Conservation (phyloP, 2,888 invertebrate genomes). For the Eremobia ochroleuca region DNA sequence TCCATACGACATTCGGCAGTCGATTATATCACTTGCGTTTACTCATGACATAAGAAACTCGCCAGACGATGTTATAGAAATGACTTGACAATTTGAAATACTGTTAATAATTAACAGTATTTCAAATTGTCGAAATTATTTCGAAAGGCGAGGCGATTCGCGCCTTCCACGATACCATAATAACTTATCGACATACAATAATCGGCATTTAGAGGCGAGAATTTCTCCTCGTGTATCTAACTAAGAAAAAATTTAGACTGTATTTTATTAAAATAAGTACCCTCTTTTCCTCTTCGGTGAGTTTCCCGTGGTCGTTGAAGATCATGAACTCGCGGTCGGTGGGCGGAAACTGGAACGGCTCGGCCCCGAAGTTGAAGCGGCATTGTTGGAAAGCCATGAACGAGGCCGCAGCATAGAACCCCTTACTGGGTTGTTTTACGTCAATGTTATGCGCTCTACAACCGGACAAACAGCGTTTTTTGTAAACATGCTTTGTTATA, state of each 20-base stretch:
- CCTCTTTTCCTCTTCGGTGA: conserved; percentile 94
- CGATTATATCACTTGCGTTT: not conserved
- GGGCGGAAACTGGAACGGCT: conserved; percentile 95
- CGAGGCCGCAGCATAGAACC: conserved; percentile 98
- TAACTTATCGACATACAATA: not conserved
- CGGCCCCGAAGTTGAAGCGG: conserved; percentile 97
- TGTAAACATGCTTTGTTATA: conserved; percentile 40
- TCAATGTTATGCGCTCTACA: conserved; percentile 35
- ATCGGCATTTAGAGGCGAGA: not conserved
- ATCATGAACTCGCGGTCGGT: conserved; percentile 91
- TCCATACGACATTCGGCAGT: not conserved
- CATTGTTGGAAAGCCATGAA: conserved; percentile 99
- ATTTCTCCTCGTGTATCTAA: not conserved
- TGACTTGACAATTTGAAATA: not conserved
- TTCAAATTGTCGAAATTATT: too few species aligned
- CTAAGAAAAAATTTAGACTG: not conserved
- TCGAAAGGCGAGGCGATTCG: not conserved
- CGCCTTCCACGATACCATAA: not conserved
- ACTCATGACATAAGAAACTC: not conserved
- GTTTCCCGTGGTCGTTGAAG: conserved; percentile 95
- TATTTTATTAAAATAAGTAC: conserved; percentile 69
- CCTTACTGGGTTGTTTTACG: conserved; percentile 90
- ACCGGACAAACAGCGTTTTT: conserved; percentile 47
- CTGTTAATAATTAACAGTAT: too few species aligned
- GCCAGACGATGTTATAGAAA: not conserved